Evolutionary conservation across 1,140 invertebrate genomes (phyloP).

Genomic region (Oscheius sp.): DNA sequence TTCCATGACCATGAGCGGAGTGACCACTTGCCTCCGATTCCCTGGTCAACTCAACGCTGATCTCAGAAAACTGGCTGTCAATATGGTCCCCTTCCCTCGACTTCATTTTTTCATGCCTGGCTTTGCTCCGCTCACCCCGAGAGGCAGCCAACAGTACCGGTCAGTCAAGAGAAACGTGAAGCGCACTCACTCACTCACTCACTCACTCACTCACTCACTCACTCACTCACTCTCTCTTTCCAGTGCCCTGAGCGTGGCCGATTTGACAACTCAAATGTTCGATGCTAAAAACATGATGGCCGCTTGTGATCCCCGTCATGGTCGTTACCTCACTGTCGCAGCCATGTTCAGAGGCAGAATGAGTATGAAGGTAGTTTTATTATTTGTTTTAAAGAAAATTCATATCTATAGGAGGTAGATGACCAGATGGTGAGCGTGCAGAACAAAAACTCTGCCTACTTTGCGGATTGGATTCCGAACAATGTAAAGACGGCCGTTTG

Average conservation of each 20-base stretch:
- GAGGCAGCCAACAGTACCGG: slow-evolving; percentile 68
- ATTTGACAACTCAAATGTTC: too few relatives aligned
- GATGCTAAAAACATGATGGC: slow-evolving; percentile 94
- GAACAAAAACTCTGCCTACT: slow-evolving; percentile 70
- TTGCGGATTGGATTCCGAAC: slow-evolving; percentile 73
- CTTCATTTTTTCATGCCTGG: slow-evolving; percentile 94
- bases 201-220: too few relatives aligned
- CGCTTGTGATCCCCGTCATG: slow-evolving; percentile 78
- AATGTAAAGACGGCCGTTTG: too few relatives aligned
- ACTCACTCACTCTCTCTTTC: too few relatives aligned
- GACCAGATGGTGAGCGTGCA: slow-evolving; percentile 69
- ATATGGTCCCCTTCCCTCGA: slow-evolving; percentile 90
- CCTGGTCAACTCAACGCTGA: too few relatives aligned
- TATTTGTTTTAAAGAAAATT: slow-evolving; percentile 60
- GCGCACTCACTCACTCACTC: too few relatives aligned
- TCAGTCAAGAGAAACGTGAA: too few relatives aligned
- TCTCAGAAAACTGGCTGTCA: slow-evolving; percentile 86
- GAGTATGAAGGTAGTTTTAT: slow-evolving; percentile 77
- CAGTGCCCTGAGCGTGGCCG: too few relatives aligned
- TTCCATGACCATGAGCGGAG: slow-evolving; percentile 51
- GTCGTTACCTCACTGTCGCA: slow-evolving; percentile 88
- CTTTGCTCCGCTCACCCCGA: slow-evolving; percentile 83
- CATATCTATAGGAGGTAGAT: slow-evolving; percentile 63
- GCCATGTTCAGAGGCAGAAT: slow-evolving; percentile 88
- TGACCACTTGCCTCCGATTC: slow-evolving; percentile 71